A percentile compares a stretch with the other conserved stretches of the same genome.
These are phyloP conservation scores for Trichopria drosophilae DNA, from an alignment of 2,888 invertebrate genomes.

Conservation along the genomic window DNA sequence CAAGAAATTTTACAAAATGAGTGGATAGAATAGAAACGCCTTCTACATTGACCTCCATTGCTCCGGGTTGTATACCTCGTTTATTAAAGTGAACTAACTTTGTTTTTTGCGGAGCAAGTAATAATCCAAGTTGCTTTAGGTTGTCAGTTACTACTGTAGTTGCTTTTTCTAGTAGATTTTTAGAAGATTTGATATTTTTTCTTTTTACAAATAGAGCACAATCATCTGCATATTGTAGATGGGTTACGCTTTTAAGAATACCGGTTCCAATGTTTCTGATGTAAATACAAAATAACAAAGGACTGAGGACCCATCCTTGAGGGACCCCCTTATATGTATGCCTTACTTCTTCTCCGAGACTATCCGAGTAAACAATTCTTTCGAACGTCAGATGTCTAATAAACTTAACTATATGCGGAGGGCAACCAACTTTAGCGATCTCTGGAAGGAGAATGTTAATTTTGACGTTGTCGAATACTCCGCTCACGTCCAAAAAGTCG, in stretches of 20 bases:
- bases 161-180: neutral
- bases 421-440: neutral
- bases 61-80: neutral
- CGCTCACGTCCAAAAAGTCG: constrained; percentile 7
- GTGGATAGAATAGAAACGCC: neutral
- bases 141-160: neutral
- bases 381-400: neutral
- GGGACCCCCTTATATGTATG: neutral
- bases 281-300: neutral
- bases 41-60: neutral
- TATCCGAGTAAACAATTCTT: neutral
- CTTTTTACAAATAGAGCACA: neutral
- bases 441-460: neutral
- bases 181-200: neutral
- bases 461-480: constrained; percentile 12
- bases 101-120: constrained; percentile 4
- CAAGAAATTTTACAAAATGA: neutral
- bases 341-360: neutral
- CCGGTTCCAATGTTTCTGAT: neutral
- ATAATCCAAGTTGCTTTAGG: neutral
- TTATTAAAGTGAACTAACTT: constrained; percentile 2
- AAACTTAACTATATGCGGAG: neutral
- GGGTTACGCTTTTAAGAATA: neutral
- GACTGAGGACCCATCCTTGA: neutral
- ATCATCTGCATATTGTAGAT: constrained; percentile 14